A percentile compares a stretch with the other conserved stretches of the same genome.
Evolutionary conservation across 2,797 vertebrate species (phyloP).

Genomic region (Cossypha caffra): DNA sequence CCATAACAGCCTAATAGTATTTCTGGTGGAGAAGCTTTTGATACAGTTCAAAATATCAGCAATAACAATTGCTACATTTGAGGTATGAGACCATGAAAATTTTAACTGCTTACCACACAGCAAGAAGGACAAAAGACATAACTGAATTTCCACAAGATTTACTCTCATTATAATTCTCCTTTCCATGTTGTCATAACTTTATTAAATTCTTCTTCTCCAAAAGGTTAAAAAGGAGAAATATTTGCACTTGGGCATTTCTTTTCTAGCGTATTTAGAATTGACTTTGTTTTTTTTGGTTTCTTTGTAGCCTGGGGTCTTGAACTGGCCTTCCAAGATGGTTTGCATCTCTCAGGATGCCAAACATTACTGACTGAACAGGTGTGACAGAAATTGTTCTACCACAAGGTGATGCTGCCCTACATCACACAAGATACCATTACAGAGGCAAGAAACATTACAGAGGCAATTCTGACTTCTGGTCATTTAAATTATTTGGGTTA

Average conservation of each 20-base stretch:
- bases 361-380: fast-evolving
- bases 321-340: neutral
- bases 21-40: neutral
- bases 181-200: neutral
- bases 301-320: neutral
- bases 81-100: neutral
- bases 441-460: neutral
- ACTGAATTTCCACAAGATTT: neutral
- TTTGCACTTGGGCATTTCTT: neutral
- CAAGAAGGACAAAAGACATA: neutral
- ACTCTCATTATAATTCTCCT: neutral
- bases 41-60: neutral
- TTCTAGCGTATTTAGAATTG: neutral
- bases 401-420: fast-evolving
- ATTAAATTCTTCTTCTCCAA: neutral
- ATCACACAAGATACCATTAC: neutral
- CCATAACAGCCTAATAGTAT: neutral
- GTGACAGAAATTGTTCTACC: neutral
- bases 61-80: neutral
- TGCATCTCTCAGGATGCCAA: neutral
- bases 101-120: neutral
- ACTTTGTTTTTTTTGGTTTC: neutral
- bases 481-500: neutral
- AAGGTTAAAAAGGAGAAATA: neutral
- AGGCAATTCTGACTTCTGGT: neutral